Evolutionary conservation across 2,888 invertebrate genomes (phyloP).

Genomic region (Silvanus unidentatus): DNA sequence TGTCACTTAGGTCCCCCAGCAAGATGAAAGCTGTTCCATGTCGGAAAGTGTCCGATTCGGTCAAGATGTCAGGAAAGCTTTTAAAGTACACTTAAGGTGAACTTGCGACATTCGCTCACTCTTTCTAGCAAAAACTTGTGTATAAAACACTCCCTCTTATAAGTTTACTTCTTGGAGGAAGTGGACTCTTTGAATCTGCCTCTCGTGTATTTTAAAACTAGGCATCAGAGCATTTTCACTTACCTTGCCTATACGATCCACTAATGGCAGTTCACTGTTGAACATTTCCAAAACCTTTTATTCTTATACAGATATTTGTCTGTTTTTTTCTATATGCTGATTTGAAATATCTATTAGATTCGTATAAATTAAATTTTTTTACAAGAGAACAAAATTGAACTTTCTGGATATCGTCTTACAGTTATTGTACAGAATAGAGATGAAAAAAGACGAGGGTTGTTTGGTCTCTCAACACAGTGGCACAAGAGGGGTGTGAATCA

Average conservation of each 20-base stretch:
- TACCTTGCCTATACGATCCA: too few relatives aligned
- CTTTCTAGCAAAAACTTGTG: not conserved
- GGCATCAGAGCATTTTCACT: slow-evolving; percentile 35
- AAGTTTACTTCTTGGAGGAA: slow-evolving; percentile 24
- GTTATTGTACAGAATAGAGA: too few relatives aligned
- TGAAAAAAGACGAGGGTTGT: too few relatives aligned
- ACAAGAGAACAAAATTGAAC: too few relatives aligned
- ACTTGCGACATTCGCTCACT: slow-evolving; percentile 12
- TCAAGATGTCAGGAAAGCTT: slow-evolving; percentile 51
- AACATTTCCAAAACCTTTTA: slow-evolving; percentile 1
- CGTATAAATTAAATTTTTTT: too few relatives aligned
- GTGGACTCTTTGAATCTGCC: slow-evolving; percentile 29
- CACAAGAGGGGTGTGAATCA: too few relatives aligned
- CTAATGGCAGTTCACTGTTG: slow-evolving; percentile 39
- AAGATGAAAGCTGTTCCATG: slow-evolving; percentile 49
- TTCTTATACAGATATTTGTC: too few relatives aligned
- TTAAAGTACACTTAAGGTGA: slow-evolving; percentile 46
- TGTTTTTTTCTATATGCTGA: too few relatives aligned
- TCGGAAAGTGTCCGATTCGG: slow-evolving; percentile 48
- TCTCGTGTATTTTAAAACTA: slow-evolving; percentile 40
- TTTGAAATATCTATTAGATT: too few relatives aligned
- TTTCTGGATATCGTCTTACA: too few relatives aligned
- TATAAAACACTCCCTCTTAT: slow-evolving; percentile 15
- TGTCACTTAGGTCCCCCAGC: slow-evolving; percentile 27
- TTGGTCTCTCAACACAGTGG: too few relatives aligned